phyloP scores from a whole-genome alignment of 2,113 vertebrate genomes.

The Cygnus buccinator region DNA sequence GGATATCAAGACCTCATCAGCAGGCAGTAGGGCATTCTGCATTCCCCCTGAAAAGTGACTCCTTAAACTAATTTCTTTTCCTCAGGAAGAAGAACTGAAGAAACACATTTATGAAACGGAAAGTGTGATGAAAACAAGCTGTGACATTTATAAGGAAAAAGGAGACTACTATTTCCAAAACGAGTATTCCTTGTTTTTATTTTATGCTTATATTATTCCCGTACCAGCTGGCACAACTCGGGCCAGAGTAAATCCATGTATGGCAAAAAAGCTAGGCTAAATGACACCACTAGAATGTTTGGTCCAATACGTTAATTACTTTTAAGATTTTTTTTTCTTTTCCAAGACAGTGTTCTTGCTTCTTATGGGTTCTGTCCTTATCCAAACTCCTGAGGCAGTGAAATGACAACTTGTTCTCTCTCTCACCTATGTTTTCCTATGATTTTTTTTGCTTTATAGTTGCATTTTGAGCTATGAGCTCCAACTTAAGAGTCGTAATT shows the following conservation, averaged over 20 bases:
- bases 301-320: not conserved
- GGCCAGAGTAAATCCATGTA: not conserved
- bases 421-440: accelerated
- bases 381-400: not conserved
- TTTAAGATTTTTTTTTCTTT: not conserved
- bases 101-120: not conserved
- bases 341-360: not conserved
- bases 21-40: not conserved
- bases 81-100: conserved; percentile 43
- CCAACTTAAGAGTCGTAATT: not conserved
- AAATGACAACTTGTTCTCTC: not conserved
- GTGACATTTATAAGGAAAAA: conserved; percentile 27
- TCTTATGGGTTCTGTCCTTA: not conserved
- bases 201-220: not conserved
- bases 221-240: not conserved
- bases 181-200: not conserved
- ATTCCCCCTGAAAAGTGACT: accelerated
- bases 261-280: not conserved
- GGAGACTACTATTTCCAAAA: conserved; percentile 49
- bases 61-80: not conserved
- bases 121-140: conserved; percentile 9
- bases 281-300: no score
- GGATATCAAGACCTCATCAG: accelerated
- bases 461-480: not conserved
- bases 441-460: not conserved